Conservation (phyloP, 1,140 invertebrate genomes). For the Elysia chlorotica region DNA sequence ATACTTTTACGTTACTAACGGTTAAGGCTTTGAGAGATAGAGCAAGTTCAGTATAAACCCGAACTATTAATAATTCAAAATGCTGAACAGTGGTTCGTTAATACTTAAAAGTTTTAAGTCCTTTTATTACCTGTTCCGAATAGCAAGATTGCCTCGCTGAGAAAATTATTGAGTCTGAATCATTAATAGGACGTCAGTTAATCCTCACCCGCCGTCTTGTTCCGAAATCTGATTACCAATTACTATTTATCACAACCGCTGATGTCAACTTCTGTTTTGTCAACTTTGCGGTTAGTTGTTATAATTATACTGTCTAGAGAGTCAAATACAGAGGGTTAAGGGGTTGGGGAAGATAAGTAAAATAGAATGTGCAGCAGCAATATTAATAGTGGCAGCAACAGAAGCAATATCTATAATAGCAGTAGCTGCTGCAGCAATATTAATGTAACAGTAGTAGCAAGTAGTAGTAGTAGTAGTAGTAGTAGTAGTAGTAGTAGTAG, state of each 20-base stretch:
- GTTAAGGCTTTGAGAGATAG: no score
- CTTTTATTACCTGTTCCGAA: no score
- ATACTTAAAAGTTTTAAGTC: no score
- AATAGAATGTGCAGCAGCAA: slow-evolving; percentile 9
- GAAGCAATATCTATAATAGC: slow-evolving; percentile 6
- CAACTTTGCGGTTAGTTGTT: slow-evolving; percentile 2
- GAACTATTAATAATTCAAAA: no score
- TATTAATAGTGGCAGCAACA: slow-evolving; percentile 24
- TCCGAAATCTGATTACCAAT: background rate
- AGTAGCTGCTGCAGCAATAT: background rate
- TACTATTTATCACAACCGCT: background rate
- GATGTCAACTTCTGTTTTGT: background rate
- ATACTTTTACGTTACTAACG: no score
- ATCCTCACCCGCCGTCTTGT: background rate
- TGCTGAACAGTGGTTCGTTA: no score
- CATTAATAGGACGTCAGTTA: no score
- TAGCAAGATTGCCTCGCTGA: no score
- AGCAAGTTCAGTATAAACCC: no score
- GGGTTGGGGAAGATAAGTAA: no score
- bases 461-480: slow-evolving; percentile 14
- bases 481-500: slow-evolving; percentile 11
- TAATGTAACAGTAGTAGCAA: slow-evolving; percentile 1
- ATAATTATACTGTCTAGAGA: background rate
- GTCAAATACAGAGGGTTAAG: slow-evolving; percentile 1
- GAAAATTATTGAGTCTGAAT: no score